phyloP scores from a whole-genome alignment of 2,888 invertebrate species.

The Masnerella sp. region DNA sequence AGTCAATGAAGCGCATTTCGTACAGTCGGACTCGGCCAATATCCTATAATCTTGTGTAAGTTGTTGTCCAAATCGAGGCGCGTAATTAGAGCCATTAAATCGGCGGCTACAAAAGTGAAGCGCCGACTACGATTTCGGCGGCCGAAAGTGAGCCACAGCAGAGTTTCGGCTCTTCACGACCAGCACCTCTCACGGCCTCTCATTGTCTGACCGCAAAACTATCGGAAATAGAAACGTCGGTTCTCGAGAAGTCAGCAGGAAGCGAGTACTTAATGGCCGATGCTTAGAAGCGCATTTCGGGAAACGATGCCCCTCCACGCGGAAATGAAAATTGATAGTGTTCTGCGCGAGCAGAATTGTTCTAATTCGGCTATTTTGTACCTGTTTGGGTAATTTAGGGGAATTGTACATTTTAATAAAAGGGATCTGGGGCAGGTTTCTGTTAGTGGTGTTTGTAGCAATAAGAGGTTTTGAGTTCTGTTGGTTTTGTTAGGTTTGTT shows the following conservation, averaged over 20 bases:
- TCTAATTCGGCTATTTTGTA: constrained; percentile 32
- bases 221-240: constrained; percentile 70
- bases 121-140: constrained; percentile 32
- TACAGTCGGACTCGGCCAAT: constrained; percentile 20
- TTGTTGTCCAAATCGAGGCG: constrained; percentile 29
- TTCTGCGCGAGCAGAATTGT: constrained; percentile 15
- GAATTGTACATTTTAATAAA: too few relatives aligned
- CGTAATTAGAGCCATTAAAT: constrained; percentile 54
- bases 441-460: too few relatives aligned
- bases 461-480: too few relatives aligned
- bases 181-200: constrained; percentile 44
- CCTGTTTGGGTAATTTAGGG: too few relatives aligned
- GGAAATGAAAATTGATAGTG: constrained; percentile 69
- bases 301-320: constrained; percentile 65
- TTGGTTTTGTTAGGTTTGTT: too few relatives aligned
- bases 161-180: constrained; percentile 30
- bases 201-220: constrained; percentile 69
- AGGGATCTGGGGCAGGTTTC: too few relatives aligned
- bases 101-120: constrained; percentile 45
- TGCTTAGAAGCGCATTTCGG: constrained; percentile 68
- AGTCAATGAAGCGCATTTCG: constrained; percentile 13
- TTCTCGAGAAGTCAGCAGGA: constrained; percentile 61
- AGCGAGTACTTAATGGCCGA: constrained; percentile 61
- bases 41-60: constrained; percentile 50
- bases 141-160: constrained; percentile 45